A percentile compares a stretch with the other conserved stretches of the same genome.
Conservation (phyloP, 2,888 invertebrate species). For the Pterostichus niger region DNA sequence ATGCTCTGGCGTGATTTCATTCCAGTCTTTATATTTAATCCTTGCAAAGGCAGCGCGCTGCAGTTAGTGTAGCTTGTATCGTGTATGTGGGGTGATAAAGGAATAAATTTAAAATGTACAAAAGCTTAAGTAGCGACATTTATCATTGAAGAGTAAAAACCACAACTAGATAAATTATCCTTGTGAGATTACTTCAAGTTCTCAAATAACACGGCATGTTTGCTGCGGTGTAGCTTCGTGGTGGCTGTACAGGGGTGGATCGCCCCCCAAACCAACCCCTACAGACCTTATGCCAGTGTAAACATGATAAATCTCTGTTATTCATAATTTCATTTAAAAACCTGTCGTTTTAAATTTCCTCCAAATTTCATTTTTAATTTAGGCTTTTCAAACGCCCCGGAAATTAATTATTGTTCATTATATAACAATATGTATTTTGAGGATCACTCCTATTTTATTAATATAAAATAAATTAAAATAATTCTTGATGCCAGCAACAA, state of each 20-base stretch:
- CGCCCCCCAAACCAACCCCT: not conserved
- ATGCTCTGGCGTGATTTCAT: too few relatives aligned
- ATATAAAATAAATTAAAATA: conserved; percentile 3
- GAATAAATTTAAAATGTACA: conserved; percentile 53
- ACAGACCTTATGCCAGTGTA: conserved; percentile 5
- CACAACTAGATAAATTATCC: conserved; percentile 57
- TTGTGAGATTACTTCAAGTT: conserved; percentile 53
- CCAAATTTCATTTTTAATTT: conserved; percentile 42
- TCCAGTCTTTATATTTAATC: too few relatives aligned
- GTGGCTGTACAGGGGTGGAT: not conserved
- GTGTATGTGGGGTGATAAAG: not conserved
- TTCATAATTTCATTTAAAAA: conserved; percentile 45
- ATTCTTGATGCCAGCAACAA: too few relatives aligned
- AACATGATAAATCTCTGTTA: conserved; percentile 42
- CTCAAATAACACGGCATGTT: conserved; percentile 42
- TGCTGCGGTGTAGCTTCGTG: conserved; percentile 11
- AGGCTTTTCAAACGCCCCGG: not conserved
- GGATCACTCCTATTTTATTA: not conserved
- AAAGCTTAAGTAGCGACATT: conserved; percentile 42
- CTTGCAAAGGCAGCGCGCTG: too few relatives aligned
- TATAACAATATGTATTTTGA: conserved; percentile 6
- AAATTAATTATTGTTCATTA: conserved; percentile 43
- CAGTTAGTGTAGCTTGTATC: not conserved
- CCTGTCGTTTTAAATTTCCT: conserved; percentile 21
- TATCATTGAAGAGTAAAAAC: conserved; percentile 60